Percentiles rank a stretch among this genome's conserved stretches.
These are phyloP conservation scores for Azorinus chamasolen DNA, from an alignment of 2,888 invertebrate species.

Conservation along the genomic window DNA sequence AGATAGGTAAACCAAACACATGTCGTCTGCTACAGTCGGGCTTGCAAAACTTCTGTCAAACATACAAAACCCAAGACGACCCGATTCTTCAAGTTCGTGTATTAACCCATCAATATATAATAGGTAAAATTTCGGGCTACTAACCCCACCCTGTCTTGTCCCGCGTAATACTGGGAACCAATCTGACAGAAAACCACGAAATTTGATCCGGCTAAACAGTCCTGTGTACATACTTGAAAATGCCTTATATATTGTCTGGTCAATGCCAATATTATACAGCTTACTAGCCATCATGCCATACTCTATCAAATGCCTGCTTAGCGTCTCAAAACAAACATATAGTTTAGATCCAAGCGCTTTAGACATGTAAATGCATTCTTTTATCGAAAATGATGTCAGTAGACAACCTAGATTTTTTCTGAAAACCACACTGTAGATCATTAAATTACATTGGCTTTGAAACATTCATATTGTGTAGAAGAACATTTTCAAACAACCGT, in stretches of 20 bases:
- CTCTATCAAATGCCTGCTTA: constrained; percentile 20
- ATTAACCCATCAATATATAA: constrained; percentile 17
- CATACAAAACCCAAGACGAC: constrained; percentile 11
- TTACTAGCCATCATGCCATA: constrained; percentile 23
- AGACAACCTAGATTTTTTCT: too few relatives aligned
- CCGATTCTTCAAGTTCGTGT: background rate
- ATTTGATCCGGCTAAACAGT: constrained; percentile 1
- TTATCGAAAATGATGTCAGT: too few relatives aligned
- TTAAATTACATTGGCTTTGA: too few relatives aligned
- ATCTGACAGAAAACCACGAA: constrained; percentile 4
- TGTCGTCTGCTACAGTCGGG: constrained; percentile 29
- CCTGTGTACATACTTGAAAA: constrained; percentile 1
- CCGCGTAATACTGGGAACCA: constrained; percentile 20
- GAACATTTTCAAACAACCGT: too few relatives aligned
- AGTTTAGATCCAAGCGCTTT: background rate
- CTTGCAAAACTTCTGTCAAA: background rate
- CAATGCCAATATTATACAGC: background rate
- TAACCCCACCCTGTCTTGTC: constrained; percentile 25
- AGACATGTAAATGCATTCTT: too few relatives aligned
- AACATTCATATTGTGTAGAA: too few relatives aligned
- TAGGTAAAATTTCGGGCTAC: constrained; percentile 19
- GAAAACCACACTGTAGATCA: too few relatives aligned
- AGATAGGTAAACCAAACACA: constrained; percentile 3
- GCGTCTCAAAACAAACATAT: constrained; percentile 24
- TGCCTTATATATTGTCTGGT: background rate